Conservation (phyloP, 2,888 invertebrate genomes). For the Caenorhabditis drosophilae region DNA sequence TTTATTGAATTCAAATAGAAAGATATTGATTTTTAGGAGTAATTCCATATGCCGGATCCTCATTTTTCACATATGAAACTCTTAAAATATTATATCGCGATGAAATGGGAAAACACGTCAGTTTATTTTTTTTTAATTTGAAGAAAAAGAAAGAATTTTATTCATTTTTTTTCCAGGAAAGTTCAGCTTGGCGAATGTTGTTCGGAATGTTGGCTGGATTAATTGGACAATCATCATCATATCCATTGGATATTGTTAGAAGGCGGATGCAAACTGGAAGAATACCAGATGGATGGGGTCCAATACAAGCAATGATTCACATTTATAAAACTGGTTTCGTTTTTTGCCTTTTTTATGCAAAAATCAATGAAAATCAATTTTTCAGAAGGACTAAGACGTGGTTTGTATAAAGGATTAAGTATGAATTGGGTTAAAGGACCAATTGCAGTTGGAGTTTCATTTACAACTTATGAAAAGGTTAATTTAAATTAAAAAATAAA, state of each 20-base stretch:
- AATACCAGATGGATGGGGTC: conserved; percentile 78
- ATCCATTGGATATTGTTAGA: conserved; percentile 92
- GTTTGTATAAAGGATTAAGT: conserved; percentile 96
- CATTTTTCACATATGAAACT: conserved; percentile 95
- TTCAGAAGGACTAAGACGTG: conserved; percentile 82
- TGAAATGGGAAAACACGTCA: conserved; percentile 46
- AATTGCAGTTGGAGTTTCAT: conserved; percentile 84
- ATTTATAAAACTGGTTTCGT: conserved; percentile 42
- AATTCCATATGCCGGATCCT: conserved; percentile 74
- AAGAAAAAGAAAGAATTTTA: not conserved
- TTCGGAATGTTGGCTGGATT: conserved; percentile 91
- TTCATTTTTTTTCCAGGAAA: conserved; percentile 28
- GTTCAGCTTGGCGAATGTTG: conserved; percentile 73
- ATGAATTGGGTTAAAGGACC: conserved; percentile 95
- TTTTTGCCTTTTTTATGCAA: not conserved
- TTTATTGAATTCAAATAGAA: not conserved
- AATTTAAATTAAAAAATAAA: too few species aligned
- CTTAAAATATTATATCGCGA: conserved; percentile 80
- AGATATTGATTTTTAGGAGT: conserved; percentile 27
- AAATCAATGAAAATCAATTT: conserved; percentile 68
- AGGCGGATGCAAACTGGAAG: conserved; percentile 71
- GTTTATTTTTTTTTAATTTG: conserved; percentile 2
- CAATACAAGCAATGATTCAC: conserved; percentile 28
- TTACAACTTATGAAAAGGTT: conserved; percentile 84
- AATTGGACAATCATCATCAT: conserved; percentile 90